These are phyloP conservation scores for Parapsyche elsis DNA, from an alignment of 1,140 invertebrate species.

Conservation along the genomic window DNA sequence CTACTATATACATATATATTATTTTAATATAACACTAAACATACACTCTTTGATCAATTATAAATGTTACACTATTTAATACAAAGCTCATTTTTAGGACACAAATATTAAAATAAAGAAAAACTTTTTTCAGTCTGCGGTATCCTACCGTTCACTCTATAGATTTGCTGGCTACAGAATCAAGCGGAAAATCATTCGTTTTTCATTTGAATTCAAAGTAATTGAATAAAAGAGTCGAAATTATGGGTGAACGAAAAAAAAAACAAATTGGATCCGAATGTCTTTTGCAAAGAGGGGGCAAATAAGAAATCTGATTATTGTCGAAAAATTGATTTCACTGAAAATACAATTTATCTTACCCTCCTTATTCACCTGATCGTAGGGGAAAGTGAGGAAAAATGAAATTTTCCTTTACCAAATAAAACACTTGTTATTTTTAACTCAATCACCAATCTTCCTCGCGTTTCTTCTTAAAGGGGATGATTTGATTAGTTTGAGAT, in stretches of 20 bases:
- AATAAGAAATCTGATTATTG: conserved; percentile 32
- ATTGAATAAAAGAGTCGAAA: conserved; percentile 30
- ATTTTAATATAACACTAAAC: no score
- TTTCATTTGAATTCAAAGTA: conserved; percentile 36
- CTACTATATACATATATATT: not conserved
- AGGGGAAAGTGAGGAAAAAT: not conserved
- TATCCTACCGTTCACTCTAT: not conserved
- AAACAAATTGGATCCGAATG: conserved; percentile 26
- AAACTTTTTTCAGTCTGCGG: not conserved
- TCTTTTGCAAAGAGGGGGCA: not conserved
- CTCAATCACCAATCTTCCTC: not conserved
- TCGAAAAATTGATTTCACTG: conserved; percentile 28
- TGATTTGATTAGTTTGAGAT: conserved; percentile 17
- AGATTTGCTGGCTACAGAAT: conserved; percentile 2
- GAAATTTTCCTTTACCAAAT: conserved; percentile 22
- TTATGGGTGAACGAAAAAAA: conserved; percentile 6
- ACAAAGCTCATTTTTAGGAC: no score
- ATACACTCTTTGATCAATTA: not conserved
- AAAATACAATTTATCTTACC: conserved; percentile 26
- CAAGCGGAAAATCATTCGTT: conserved; percentile 31
- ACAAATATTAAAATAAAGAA: not conserved
- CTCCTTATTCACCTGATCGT: conserved; percentile 15
- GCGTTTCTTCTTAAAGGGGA: not conserved
- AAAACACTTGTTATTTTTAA: conserved; percentile 31
- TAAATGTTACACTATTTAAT: no score